Base-by-base conservation (phyloP, 2,888 invertebrate genomes). In the Caenorhabditis sinica region DNA sequence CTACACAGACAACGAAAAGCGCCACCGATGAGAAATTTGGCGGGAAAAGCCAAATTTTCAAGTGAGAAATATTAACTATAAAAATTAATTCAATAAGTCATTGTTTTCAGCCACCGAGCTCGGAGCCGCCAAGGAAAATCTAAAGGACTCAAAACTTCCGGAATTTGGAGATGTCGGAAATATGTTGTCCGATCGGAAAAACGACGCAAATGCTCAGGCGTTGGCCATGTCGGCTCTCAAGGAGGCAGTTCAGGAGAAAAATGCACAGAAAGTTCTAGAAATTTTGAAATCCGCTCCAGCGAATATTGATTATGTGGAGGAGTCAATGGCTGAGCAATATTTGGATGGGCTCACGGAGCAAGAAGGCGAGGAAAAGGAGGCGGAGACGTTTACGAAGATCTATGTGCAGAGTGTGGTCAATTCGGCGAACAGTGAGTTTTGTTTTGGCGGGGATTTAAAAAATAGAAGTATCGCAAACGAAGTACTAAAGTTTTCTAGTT, bases 21-120 rank as follows among this genome's bases (percentile, higher is more conserved):
- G 66, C 96, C 96, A 11, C 95, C 95, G 87, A 96, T 96, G 88
- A 95, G 95, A 92, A 95, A 87, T 61, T 94, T 96, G 5, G 95
- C 95, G 93, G 96, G 96, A 86, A 95, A 95, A 94, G 95, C 95
- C 17, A 94, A 95, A 68, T 96, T 96, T 91, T 95, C 95, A 90
- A 95, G 95, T 95, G 93, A 87, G 72, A 71, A n/a, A n/a, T n/a
- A n/a, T n/a, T n/a, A n/a, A n/a, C n/a, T n/a, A n/a, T n/a, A n/a
- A n/a, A n/a, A n/a, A n/a, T n/a, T n/a, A n/a, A n/a, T n/a, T n/a
- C 36, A 36, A 36, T 8, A 36, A 36, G 11, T n/a, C n/a, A 8
- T 20, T 49, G n/a, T n/a, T 73, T 87, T 9, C 68, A 86, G 87
- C 25, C 20, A 77, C 85, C n/a, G 89, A 91, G 58, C 80, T 90